Base-by-base conservation (phyloP, 2,888 invertebrate species). In the Ommatoiulus sabulosus region DNA sequence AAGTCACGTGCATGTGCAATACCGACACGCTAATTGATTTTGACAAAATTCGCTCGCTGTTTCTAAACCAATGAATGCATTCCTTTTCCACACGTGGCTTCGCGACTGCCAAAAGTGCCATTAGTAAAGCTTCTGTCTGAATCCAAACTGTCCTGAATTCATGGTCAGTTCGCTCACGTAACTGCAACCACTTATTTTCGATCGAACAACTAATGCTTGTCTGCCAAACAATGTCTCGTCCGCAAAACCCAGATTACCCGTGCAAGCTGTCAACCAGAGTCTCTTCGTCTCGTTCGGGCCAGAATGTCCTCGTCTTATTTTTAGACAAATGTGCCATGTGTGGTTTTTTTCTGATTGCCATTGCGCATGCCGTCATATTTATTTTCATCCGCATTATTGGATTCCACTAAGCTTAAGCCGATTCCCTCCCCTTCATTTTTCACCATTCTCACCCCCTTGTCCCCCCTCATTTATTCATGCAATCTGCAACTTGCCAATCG, bases 401-500 rank as follows among this genome's bases (percentile, higher is more conserved):
- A 63, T 63, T n/a, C n/a, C 63, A 7, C 6, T n/a, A 63, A 63
- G 63, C 63, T 20, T 63, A 20, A 63, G n/a, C n/a, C 63, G n/a
- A 35, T 35, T 63, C n/a, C 63, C 72, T 24, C 24, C 72, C 52
- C 0, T 12, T 12, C 52, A 12, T 12, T 24, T 72, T 72, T 72
- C 24, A 24, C 24, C 20, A 7, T 4, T 63, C 63, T 20, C n/a
- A 0, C 24, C 72, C 24, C 72, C 24, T 52, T 15, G 7, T 24
- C 24, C 6, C 72, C 24, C 24, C 24, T 72, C 72, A 72, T 72
- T 72, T 72, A 24, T 72, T 72, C 72, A 72, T 8, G 72, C 72
- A 72, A 72, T 72, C 72, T 72, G 72, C 72, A 72, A 24, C 72
- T 72, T 72, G 20, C 72, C 72, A 72, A 72, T 72, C 72, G 72